These are phyloP conservation scores for Diorhabda sublineata DNA, from an alignment of 1,140 invertebrate species.

Conservation along the genomic window DNA sequence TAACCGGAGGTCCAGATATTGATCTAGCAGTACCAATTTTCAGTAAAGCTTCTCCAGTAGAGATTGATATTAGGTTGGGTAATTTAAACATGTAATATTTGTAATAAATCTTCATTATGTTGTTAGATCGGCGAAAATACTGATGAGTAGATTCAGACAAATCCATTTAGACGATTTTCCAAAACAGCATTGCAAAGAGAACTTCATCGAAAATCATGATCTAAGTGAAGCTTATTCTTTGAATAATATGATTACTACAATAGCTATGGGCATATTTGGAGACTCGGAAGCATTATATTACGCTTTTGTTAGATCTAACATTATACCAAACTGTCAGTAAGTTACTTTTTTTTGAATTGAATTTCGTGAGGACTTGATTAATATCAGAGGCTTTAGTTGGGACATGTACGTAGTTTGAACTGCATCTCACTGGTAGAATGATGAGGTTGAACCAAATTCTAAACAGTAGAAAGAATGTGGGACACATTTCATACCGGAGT, in stretches of 20 bases:
- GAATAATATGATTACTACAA: conserved; percentile 35
- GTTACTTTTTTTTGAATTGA: conserved; percentile 9
- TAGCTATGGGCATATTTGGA: conserved; percentile 41
- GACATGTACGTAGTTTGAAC: too few species aligned
- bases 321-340: conserved; percentile 38
- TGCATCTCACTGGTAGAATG: too few species aligned
- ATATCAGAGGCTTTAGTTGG: too few species aligned
- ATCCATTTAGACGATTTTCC: conserved; percentile 25
- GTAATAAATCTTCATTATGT: conserved; percentile 5
- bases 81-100: conserved; percentile 3
- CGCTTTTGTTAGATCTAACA: conserved; percentile 38
- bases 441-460: too few species aligned
- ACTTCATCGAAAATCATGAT: conserved; percentile 21
- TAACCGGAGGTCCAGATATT: conserved; percentile 42
- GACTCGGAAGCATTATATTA: conserved; percentile 33
- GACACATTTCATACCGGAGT: too few species aligned
- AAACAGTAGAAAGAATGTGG: too few species aligned
- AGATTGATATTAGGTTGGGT: conserved; percentile 19
- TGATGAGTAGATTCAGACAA: conserved; percentile 27
- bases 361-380: background rate
- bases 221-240: conserved; percentile 36
- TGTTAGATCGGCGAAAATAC: conserved; percentile 7
- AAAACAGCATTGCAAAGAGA: conserved; percentile 18
- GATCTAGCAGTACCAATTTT: conserved; percentile 40
- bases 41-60: conserved; percentile 30